Evolutionary conservation across 2,113 vertebrate species (phyloP).

Genomic region (Calcarius ornatus): DNA sequence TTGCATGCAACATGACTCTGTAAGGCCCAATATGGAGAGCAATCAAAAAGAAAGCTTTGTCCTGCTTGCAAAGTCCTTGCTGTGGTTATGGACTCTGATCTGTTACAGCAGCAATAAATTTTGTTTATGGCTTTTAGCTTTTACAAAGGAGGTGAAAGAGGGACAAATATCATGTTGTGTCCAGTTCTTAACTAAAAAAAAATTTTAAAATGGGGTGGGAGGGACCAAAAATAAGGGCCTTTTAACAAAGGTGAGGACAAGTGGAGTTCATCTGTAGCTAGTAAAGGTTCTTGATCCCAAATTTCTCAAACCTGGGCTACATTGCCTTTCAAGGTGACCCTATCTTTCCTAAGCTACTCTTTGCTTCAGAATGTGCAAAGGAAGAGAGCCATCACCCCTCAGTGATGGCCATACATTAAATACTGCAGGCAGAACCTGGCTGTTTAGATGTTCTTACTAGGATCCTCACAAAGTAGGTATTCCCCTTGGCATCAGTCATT

Average conservation of each 20-base stretch:
- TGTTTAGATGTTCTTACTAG: neutral
- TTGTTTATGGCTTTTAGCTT: constrained; percentile 2
- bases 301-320: neutral
- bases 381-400: neutral
- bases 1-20: neutral
- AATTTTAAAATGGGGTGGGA: rapidly evolving
- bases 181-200: neutral
- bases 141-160: constrained; percentile 13
- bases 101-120: constrained; percentile 35
- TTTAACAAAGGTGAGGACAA: neutral
- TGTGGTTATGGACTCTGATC: constrained; percentile 11
- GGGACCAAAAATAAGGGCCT: neutral
- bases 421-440: neutral
- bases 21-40: neutral
- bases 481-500: neutral
- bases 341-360: neutral
- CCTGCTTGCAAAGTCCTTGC: neutral
- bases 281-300: neutral
- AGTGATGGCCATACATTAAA: neutral
- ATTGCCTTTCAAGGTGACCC: neutral
- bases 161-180: neutral
- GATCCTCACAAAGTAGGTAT: neutral
- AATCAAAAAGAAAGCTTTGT: constrained; percentile 26
- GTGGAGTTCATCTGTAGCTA: neutral
- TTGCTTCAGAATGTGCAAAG: neutral